Evolutionary conservation across 2,797 vertebrate genomes (phyloP).

Genomic region (Bradypodion pumilum): DNA sequence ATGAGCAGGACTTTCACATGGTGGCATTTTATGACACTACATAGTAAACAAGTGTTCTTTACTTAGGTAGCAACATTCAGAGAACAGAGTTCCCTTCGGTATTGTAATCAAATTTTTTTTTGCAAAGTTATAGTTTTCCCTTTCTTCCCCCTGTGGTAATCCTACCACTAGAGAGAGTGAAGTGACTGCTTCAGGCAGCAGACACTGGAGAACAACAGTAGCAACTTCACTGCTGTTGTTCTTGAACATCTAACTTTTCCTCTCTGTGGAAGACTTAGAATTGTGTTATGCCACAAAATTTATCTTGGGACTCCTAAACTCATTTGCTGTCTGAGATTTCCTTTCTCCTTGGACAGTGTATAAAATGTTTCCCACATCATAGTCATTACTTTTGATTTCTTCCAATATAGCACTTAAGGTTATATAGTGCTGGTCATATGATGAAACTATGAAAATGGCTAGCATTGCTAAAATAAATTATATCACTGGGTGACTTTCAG

Average conservation of each 20-base stretch:
- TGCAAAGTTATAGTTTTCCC: background rate
- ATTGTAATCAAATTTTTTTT: background rate
- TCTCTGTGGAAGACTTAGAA: too few species aligned
- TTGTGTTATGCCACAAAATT: too few species aligned
- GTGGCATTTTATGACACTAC: background rate
- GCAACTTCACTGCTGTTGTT: too few species aligned
- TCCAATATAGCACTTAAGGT: background rate
- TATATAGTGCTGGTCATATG: background rate
- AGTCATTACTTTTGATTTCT: background rate
- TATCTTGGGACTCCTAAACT: too few species aligned
- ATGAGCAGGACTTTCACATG: background rate
- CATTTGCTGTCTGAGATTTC: too few species aligned
- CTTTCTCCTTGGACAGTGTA: background rate
- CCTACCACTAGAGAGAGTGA: too few species aligned
- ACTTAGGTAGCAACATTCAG: background rate
- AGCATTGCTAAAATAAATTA: background rate
- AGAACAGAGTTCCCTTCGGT: background rate
- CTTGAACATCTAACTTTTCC: too few species aligned
- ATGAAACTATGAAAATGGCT: background rate
- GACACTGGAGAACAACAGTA: too few species aligned
- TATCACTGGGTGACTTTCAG: slow-evolving; percentile 21
- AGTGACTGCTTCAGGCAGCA: too few species aligned
- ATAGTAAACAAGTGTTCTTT: background rate
- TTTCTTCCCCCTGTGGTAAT: too few species aligned
- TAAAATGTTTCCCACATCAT: background rate